A percentile compares a stretch with the other conserved stretches of the same genome.
phyloP scores from a whole-genome alignment of 2,797 vertebrate species.

The Platalea minor region DNA sequence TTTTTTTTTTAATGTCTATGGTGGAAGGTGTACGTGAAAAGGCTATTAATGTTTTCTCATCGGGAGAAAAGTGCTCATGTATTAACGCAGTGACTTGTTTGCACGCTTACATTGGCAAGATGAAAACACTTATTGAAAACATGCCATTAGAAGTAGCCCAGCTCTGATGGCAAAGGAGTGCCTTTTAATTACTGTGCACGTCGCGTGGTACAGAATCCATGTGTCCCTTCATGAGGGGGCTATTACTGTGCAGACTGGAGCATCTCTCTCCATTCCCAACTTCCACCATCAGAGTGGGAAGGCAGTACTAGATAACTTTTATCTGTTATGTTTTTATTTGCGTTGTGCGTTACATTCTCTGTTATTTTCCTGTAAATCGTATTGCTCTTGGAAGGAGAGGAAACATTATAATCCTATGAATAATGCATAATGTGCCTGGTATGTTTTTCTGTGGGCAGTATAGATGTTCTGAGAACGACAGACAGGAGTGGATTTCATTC shows the following conservation, averaged over 20 bases:
- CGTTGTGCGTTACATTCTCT: not conserved
- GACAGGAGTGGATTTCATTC: not conserved
- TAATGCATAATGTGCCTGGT: not conserved
- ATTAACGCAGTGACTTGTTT: not conserved
- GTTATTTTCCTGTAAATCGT: not conserved
- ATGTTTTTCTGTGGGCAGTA: not conserved
- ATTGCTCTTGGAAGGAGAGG: not conserved
- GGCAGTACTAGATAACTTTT: not conserved
- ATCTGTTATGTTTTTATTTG: not conserved
- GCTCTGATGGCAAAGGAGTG: not conserved
- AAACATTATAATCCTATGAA: not conserved
- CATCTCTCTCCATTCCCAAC: not conserved
- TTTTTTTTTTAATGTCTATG: not conserved
- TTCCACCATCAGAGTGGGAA: not conserved
- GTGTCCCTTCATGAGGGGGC: rapidly evolving
- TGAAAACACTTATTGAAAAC: not conserved
- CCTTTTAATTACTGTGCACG: not conserved
- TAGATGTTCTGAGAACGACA: not conserved
- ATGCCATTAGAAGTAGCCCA: not conserved
- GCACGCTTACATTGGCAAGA: not conserved
- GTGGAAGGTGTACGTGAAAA: not conserved
- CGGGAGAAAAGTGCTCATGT: not conserved
- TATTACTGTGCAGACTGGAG: not conserved
- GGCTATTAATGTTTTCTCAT: not conserved
- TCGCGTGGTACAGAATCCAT: rapidly evolving